A percentile compares a stretch with the other conserved stretches of the same genome.
These are phyloP conservation scores for Leptogaster cylindrica DNA, from an alignment of 2,888 invertebrate species.

Conservation along the genomic window DNA sequence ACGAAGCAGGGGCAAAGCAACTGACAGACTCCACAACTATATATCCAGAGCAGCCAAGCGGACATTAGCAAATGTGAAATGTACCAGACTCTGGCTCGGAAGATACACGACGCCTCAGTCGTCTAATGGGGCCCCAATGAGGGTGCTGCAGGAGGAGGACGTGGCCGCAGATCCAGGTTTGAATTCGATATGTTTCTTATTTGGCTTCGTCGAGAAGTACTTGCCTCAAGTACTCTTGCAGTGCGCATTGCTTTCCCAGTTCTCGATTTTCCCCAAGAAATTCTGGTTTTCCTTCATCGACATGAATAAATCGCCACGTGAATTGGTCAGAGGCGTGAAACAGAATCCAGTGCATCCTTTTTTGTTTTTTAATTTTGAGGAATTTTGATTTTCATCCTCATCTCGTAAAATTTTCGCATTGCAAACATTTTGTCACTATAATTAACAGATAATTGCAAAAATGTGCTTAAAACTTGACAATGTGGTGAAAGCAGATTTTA, in stretches of 20 bases:
- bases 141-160: conserved; percentile 9
- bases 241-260: conserved; percentile 32
- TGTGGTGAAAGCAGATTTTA: too few relatives aligned
- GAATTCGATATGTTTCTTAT: conserved; percentile 36
- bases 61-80: conserved; percentile 24
- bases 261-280: conserved; percentile 15
- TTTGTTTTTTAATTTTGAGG: too few relatives aligned
- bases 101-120: conserved; percentile 14
- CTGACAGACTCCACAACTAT: conserved; percentile 17
- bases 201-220: conserved; percentile 33
- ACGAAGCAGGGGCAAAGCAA: conserved; percentile 28
- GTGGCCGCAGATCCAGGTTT: conserved; percentile 18
- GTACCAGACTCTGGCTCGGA: conserved; percentile 20
- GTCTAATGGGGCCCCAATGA: conserved; percentile 30
- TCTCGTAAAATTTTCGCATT: too few relatives aligned
- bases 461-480: too few relatives aligned
- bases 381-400: too few relatives aligned
- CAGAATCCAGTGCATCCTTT: too few relatives aligned
- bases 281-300: too few relatives aligned
- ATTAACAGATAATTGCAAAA: too few relatives aligned
- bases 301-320: too few relatives aligned
- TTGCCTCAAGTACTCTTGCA: conserved; percentile 29
- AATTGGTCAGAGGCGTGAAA: too few relatives aligned
- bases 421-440: too few relatives aligned
- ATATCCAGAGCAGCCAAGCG: conserved; percentile 22